Evolutionary conservation across 2,888 invertebrate genomes (phyloP), one percentile per base, ranked within the genome.

Genomic region (Tiphia femorata): DNA sequence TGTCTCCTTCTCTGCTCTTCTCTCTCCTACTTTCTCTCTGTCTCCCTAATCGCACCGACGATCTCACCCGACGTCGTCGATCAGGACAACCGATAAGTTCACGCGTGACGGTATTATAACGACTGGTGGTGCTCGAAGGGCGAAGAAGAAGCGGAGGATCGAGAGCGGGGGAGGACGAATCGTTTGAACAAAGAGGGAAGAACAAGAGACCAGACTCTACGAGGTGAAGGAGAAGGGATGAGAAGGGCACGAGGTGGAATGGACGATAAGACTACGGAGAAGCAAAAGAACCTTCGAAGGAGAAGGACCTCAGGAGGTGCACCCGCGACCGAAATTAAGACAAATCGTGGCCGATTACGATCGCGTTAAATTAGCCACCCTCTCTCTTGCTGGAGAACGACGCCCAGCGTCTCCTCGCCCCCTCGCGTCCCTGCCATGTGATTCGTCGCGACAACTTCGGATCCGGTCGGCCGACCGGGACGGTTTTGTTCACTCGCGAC

Each of bases 271-370:
- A 20, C 40, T 20, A 6, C n/a, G 19, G 20, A 21, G 41, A 8
- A 12, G 23, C 12, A 41, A 40, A 19, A 29, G 44, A 20, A 44
- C 43, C 16, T 41, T 20, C 56, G 27, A 10, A n/a, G n/a, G n/a
- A n/a, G n/a, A n/a, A n/a, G 23, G 35, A 16, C 33, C 38, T 3
- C 2, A 17, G 51, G 17, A 20, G 27, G 49, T 40, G 16, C 35
- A 48, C 14, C 21, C 6, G 35, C 17, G 33, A 66, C 64, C 71
- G 68, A 76, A 80, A 79, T 80, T 77, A 79, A 80, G 78, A 80
- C 78, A 75, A 79, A 80, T 81, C 76, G 75, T 53, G 58, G n/a
- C 37, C 58, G 81, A 81, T 79, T 73, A 68, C 67, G 70, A 79
- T 79, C 79, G 73, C 76, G 70, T 66, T 70, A 64, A 75, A 80